phyloP scores from a whole-genome alignment of 2,888 invertebrate genomes.

The Cephus runcator region DNA sequence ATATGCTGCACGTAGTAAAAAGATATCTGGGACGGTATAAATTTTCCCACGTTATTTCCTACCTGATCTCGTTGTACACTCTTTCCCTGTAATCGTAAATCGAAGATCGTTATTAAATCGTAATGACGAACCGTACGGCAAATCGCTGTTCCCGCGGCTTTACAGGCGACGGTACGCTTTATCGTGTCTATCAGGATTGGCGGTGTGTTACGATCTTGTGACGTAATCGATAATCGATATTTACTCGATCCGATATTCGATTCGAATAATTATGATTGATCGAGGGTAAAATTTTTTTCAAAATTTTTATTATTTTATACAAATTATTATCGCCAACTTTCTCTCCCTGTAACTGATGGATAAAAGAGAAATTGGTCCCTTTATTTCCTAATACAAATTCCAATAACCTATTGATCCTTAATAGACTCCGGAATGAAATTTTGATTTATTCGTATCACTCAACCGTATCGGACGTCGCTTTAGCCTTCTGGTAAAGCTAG shows the following conservation, averaged over 20 bases:
- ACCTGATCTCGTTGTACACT: too few species aligned
- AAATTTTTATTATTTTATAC: background rate
- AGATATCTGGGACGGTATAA: too few species aligned
- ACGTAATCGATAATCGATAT: background rate
- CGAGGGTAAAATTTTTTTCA: background rate
- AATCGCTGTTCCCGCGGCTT: background rate
- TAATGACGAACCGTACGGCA: background rate
- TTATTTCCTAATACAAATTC: background rate
- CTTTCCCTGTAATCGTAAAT: background rate
- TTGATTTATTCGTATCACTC: background rate
- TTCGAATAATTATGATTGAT: background rate
- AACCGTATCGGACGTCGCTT: background rate
- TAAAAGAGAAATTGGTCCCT: background rate
- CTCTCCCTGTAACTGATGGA: background rate
- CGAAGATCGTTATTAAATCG: background rate
- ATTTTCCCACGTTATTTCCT: too few species aligned
- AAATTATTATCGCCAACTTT: background rate
- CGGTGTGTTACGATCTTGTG: background rate
- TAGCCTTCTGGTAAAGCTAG: background rate
- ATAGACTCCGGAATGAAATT: background rate
- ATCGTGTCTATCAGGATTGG: background rate
- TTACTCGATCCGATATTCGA: background rate
- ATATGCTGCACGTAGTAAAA: too few species aligned
- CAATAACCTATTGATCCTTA: background rate
- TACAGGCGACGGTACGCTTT: background rate